These are phyloP conservation scores for Drosophila dunni DNA, from an alignment of 1,140 invertebrate species.

Conservation along the genomic window DNA sequence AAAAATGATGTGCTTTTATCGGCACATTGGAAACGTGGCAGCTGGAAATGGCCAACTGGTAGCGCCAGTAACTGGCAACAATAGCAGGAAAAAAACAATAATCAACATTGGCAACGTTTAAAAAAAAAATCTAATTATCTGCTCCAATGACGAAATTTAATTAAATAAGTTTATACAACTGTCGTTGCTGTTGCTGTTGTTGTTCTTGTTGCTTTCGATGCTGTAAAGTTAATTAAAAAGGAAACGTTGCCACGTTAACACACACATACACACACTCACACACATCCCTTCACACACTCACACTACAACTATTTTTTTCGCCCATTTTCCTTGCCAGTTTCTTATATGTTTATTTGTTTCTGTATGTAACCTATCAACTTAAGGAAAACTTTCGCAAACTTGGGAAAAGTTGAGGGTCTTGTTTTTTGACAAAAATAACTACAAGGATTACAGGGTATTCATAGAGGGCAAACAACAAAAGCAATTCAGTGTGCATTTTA, in stretches of 20 bases:
- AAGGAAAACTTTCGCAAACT: background rate
- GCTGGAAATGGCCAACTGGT: slow-evolving; percentile 19
- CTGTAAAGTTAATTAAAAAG: slow-evolving; percentile 79
- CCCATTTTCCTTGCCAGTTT: background rate
- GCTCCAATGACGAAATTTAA: slow-evolving; percentile 79
- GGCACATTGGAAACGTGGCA: slow-evolving; percentile 31
- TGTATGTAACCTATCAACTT: slow-evolving; percentile 20
- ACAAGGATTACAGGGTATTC: background rate
- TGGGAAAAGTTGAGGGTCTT: background rate
- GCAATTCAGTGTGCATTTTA: too few relatives aligned
- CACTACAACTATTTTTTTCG: background rate
- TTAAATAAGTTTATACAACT: slow-evolving; percentile 79
- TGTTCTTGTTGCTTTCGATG: slow-evolving; percentile 46
- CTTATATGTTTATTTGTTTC: background rate
- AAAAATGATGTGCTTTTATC: slow-evolving; percentile 62
- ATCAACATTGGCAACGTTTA: slow-evolving; percentile 46
- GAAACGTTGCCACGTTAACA: slow-evolving; percentile 50
- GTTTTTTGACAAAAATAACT: background rate
- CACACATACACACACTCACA: slow-evolving; percentile 28
- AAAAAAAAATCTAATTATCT: slow-evolving; percentile 76
- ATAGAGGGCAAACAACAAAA: background rate
- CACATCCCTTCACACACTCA: background rate
- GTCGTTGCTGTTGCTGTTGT: slow-evolving; percentile 29
- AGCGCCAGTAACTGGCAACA: slow-evolving; percentile 22
- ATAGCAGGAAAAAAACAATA: slow-evolving; percentile 20